Evolutionary conservation across 2,888 invertebrate genomes (phyloP).

Genomic region (Pegoplata infirma): DNA sequence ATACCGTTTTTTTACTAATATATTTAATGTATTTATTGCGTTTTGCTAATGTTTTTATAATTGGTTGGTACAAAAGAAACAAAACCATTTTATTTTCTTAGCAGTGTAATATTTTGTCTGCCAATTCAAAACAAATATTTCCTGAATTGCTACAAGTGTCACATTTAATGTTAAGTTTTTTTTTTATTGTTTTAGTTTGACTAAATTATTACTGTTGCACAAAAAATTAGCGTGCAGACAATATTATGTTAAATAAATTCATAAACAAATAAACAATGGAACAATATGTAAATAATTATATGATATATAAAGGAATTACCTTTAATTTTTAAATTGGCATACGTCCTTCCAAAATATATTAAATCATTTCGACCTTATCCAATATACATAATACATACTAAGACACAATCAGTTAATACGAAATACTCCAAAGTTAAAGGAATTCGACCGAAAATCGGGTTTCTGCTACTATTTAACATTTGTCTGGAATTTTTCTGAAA

Average conservation of each 20-base stretch:
- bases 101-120: constrained; percentile 50
- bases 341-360: too few relatives aligned
- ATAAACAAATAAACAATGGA: too few relatives aligned
- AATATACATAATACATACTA: too few relatives aligned
- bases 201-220: constrained; percentile 46
- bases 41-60: constrained; percentile 60
- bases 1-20: constrained; percentile 12
- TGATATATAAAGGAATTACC: too few relatives aligned
- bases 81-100: not conserved
- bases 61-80: constrained; percentile 47
- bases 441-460: too few relatives aligned
- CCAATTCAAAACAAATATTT: constrained; percentile 49
- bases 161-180: constrained; percentile 18
- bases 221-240: constrained; percentile 57
- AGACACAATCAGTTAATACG: too few relatives aligned
- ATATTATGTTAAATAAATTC: constrained; percentile 39
- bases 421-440: too few relatives aligned
- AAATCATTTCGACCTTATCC: too few relatives aligned
- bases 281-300: constrained; percentile 24
- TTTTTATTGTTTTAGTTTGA: constrained; percentile 11
- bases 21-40: constrained; percentile 58
- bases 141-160: constrained; percentile 57
- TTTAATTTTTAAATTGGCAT: too few relatives aligned
- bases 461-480: too few relatives aligned
- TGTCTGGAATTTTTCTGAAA: too few relatives aligned